Base-by-base conservation (phyloP, 1,140 invertebrate genomes). In the Frieseomelitta varia region DNA sequence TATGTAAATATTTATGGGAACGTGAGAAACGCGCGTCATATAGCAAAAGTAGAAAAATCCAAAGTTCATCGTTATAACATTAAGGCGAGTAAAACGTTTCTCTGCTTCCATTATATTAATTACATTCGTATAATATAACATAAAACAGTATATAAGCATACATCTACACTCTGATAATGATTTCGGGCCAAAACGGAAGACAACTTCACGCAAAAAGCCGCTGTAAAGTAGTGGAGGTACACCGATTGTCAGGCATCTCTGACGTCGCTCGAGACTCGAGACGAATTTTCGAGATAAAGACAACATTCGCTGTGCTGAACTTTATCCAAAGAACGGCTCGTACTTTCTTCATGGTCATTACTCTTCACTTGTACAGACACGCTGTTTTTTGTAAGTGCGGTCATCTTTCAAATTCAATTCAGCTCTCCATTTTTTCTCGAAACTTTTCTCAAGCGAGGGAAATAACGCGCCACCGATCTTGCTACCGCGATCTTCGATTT, bases 371-470 rank as follows among this genome's bases (percentile, higher is more conserved):
- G n/a, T 14, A 63, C 14, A 27, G n/a, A 27, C n/a, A 11, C 21
- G 4, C 27, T 63, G n/a, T 63, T 63, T n/a, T 30, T 30, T 30
- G 27, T 27, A 17, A 6, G 15, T 30, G 30, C 15, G n/a, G 63
- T 65, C 27, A 65, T 65, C 27, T 17, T 27, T 27, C 12, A 27
- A 30, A 8, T 27, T 27, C 15, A 27, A 63, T 63, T 58, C 21
- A 3, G 8, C n/a, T 61, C 4, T 61, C 24, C 58, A 24, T 61
- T n/a, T 61, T n/a, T 61, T 2, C 11, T 12, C 1, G 24, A 61
- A n/a, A 1, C 3, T 12, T 39, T n/a, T 6, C 4, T 39, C 39
- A 4, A n/a, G 4, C 0, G 2, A 0, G n/a, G 24, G 12, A 61
- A 61, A n/a, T 61, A 24, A 58, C 12, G 56, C 10, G 12, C 21